A percentile compares a stretch with the other conserved stretches of the same genome.
Evolutionary conservation across 2,797 vertebrate species (phyloP).

Genomic region (Hyperoplus immaculatus): DNA sequence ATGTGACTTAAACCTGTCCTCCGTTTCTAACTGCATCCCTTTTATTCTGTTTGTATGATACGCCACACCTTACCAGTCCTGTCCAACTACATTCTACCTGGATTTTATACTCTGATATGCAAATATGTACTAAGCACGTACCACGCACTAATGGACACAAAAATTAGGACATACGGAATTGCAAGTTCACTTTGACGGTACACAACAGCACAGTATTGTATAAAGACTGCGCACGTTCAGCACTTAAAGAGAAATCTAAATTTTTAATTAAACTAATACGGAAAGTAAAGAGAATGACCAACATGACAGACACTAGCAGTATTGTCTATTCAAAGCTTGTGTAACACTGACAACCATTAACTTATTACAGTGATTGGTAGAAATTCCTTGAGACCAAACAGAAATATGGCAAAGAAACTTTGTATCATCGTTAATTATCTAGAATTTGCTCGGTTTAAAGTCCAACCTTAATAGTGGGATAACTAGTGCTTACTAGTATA

Average conservation of each 20-base stretch:
- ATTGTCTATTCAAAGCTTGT: neutral
- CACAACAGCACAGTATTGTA: neutral
- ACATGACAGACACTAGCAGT: neutral
- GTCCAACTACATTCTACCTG: constrained; percentile 74
- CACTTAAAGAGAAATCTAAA: constrained; percentile 2
- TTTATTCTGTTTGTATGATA: neutral
- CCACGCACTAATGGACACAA: constrained; percentile 3
- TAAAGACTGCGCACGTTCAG: neutral
- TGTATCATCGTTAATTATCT: neutral
- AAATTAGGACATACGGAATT: neutral
- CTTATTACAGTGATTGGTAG: neutral
- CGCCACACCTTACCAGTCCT: constrained; percentile 61
- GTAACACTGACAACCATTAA: neutral
- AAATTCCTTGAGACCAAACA: neutral
- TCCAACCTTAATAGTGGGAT: neutral
- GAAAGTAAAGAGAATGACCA: neutral
- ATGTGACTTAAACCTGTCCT: constrained; percentile 1
- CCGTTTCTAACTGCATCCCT: neutral
- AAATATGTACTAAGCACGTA: constrained; percentile 19
- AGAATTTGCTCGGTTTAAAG: neutral
- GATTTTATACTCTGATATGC: constrained; percentile 11
- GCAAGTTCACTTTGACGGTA: neutral
- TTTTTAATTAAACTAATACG: neutral
- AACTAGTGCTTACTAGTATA: neutral
- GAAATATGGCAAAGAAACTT: neutral